Percentiles rank a stretch among this genome's conserved stretches.
Evolutionary conservation across 2,888 invertebrate genomes (phyloP).

Genomic region (Brachynemurus nebulosus): DNA sequence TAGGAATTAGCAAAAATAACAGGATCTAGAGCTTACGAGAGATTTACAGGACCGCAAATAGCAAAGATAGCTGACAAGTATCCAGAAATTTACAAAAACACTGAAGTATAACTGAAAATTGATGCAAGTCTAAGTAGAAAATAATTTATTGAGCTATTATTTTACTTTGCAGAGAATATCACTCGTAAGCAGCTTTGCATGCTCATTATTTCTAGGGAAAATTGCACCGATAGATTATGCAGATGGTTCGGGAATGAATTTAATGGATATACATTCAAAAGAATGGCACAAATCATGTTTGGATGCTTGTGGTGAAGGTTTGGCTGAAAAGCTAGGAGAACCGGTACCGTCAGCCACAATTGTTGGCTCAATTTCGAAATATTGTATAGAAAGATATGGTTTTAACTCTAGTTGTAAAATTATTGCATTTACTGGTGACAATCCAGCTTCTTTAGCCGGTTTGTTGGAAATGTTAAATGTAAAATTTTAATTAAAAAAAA

Average conservation of each 20-base stretch:
- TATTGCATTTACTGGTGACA: slow-evolving; percentile 89
- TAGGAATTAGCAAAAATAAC: slow-evolving; percentile 67
- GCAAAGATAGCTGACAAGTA: slow-evolving; percentile 67
- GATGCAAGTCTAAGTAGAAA: not conserved
- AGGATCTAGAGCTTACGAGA: slow-evolving; percentile 75
- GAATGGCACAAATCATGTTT: slow-evolving; percentile 64
- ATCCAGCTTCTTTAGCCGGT: slow-evolving; percentile 77
- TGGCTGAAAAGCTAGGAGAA: slow-evolving; percentile 57
- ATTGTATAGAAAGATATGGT: slow-evolving; percentile 76
- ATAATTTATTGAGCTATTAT: slow-evolving; percentile 7
- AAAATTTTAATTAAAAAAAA: slow-evolving; percentile 2
- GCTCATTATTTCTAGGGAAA: slow-evolving; percentile 73
- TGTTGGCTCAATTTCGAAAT: slow-evolving; percentile 60
- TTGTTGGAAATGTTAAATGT: slow-evolving; percentile 21
- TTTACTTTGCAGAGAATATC: slow-evolving; percentile 60
- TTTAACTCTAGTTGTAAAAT: slow-evolving; percentile 69
- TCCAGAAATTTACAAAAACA: slow-evolving; percentile 53
- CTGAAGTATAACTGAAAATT: slow-evolving; percentile 47
- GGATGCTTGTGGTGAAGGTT: slow-evolving; percentile 60
- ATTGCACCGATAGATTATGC: slow-evolving; percentile 83
- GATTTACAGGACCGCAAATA: slow-evolving; percentile 91
- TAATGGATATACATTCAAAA: slow-evolving; percentile 67
- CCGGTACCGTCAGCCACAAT: slow-evolving; percentile 56
- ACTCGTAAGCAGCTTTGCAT: slow-evolving; percentile 83
- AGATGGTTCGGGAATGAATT: slow-evolving; percentile 95